Conservation (phyloP, 2,113 vertebrate species). For the Hippoglossus stenolepis region DNA sequence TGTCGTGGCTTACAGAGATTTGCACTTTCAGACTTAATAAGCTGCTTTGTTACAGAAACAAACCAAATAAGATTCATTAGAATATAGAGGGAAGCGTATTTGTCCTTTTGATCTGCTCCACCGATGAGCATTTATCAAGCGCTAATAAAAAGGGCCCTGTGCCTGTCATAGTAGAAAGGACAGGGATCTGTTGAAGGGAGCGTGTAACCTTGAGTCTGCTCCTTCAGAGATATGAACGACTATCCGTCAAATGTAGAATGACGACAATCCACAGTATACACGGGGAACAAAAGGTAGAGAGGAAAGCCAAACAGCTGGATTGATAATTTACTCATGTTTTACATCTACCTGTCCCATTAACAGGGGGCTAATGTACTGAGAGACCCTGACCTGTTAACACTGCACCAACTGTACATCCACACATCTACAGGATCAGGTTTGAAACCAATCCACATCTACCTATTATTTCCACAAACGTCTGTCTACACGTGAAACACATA, state of each 20-base stretch:
- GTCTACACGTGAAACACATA: too few species aligned
- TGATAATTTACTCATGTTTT: conserved; percentile 20
- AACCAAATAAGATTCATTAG: background rate
- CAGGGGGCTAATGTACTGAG: conserved; percentile 87
- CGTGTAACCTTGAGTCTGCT: conserved; percentile 45
- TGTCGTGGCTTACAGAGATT: too few species aligned
- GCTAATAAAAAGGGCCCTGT: conserved; percentile 24
- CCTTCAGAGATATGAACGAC: conserved; percentile 36
- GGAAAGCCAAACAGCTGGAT: conserved; percentile 34
- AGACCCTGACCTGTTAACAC: conserved; percentile 83
- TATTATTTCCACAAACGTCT: too few species aligned
- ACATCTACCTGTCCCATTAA: conserved; percentile 75
- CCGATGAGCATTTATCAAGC: conserved; percentile 19
- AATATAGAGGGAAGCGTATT: background rate
- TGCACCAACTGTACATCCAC: conserved; percentile 30
- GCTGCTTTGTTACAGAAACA: conserved; percentile 14
- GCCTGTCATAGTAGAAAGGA: conserved; percentile 14
- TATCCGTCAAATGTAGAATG: conserved; percentile 43
- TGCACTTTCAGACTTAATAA: background rate
- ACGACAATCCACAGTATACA: conserved; percentile 22
- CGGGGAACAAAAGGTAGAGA: conserved; percentile 1
- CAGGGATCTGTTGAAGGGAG: background rate
- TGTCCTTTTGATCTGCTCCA: background rate
- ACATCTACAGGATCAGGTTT: too few species aligned
- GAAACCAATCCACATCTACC: too few species aligned